A percentile compares a stretch with the other conserved stretches of the same genome.
These are phyloP conservation scores for Prochilodus magdalenae DNA, from an alignment of 2,113 vertebrate genomes.

Conservation along the genomic window DNA sequence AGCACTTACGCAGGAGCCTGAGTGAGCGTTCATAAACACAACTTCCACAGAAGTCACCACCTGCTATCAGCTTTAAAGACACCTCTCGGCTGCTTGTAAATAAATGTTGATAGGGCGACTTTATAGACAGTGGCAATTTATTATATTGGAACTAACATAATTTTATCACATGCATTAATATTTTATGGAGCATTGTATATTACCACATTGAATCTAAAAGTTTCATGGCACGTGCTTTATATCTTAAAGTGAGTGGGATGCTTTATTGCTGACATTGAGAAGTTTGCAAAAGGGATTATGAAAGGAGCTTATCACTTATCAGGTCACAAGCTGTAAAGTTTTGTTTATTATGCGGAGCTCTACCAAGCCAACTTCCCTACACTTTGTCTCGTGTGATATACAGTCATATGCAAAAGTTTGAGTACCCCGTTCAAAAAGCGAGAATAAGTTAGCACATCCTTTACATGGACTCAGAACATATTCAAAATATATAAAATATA, in stretches of 20 bases:
- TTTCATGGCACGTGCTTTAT: conserved; percentile 75
- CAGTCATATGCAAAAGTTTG: too few relatives aligned
- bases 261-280: conserved; percentile 38
- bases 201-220: conserved; percentile 77
- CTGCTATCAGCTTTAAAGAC: conserved; percentile 54
- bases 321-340: conserved; percentile 6
- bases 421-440: too few relatives aligned
- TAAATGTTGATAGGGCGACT: conserved; percentile 79
- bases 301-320: conserved; percentile 37
- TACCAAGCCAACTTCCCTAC: not conserved
- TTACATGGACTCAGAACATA: too few relatives aligned
- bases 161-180: conserved; percentile 81
- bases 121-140: conserved; percentile 82
- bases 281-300: conserved; percentile 43
- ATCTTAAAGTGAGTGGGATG: conserved; percentile 52
- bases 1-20: conserved; percentile 77
- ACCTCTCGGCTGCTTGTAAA: conserved; percentile 74
- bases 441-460: too few relatives aligned
- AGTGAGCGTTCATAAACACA: conserved; percentile 82
- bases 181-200: conserved; percentile 81
- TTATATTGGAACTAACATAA: conserved; percentile 81
- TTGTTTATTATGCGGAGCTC: not conserved
- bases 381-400: not conserved
- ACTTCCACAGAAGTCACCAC: conserved; percentile 77
- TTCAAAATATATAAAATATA: too few relatives aligned